Percentiles rank a stretch among this genome's conserved stretches.
Conservation (phyloP, 2,113 vertebrate genomes). For the rat (Rattus norvegicus) region GRCr8 NC_086026.1:110912001-110912500, state of each 20-base stretch:
- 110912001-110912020: constrained; percentile 25
- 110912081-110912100: constrained; percentile 59
- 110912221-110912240: not conserved
- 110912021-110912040: constrained; percentile 64
- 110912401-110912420: constrained; percentile 39
- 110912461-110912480: constrained; percentile 66
- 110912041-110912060: constrained; percentile 61
- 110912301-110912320: not conserved
- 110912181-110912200: not conserved
- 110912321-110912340: not conserved
- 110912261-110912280: not conserved
- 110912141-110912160: not conserved
- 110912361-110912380: not conserved
- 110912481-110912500: constrained; percentile 72
- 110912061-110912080: constrained; percentile 62
- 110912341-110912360: not conserved
- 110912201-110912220: not conserved
- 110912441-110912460: constrained; percentile 69
- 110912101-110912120: constrained; percentile 37
- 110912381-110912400: not conserved
- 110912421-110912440: constrained; percentile 55
- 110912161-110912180: not conserved
- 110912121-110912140: constrained; percentile 40
- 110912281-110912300: accelerated
- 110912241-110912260: not conserved